phyloP scores from a whole-genome alignment of 2,888 invertebrate species.

The Sericinus montela region DNA sequence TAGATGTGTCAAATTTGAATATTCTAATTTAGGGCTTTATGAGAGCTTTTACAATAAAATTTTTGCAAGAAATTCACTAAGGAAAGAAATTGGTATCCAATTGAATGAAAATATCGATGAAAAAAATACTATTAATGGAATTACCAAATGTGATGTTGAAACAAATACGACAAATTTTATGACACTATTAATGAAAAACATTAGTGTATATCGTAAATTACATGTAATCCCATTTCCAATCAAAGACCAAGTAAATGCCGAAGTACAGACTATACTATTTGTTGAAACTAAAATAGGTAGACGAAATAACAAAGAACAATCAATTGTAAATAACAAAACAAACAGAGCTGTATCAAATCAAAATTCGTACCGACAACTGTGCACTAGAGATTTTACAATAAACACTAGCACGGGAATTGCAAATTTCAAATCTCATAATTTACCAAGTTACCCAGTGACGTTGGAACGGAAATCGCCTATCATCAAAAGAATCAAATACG shows the following conservation, averaged over 20 bases:
- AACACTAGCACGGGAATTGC: constrained; percentile 23
- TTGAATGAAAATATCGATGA: not conserved
- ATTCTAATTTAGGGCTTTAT: constrained; percentile 6
- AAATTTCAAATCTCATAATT: not conserved
- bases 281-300: not conserved
- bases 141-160: not conserved
- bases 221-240: not conserved
- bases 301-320: not conserved
- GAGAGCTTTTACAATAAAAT: constrained; percentile 25
- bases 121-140: not conserved
- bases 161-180: constrained; percentile 8
- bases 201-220: not conserved
- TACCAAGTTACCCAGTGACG: constrained; percentile 5
- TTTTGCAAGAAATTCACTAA: constrained; percentile 21
- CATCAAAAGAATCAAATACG: constrained; percentile 21
- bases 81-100: constrained; percentile 6
- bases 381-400: constrained; percentile 36
- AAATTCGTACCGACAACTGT: constrained; percentile 30
- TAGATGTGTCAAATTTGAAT: constrained; percentile 44
- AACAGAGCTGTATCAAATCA: constrained; percentile 37
- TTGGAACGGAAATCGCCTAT: constrained; percentile 11
- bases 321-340: constrained; percentile 14
- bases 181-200: not conserved
- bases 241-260: not conserved
- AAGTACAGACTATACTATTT: not conserved